A percentile compares a stretch with the other conserved stretches of the same genome.
These are phyloP conservation scores for Drosophila nasuta DNA, from an alignment of 1,140 invertebrate genomes.

Conservation along the genomic window DNA sequence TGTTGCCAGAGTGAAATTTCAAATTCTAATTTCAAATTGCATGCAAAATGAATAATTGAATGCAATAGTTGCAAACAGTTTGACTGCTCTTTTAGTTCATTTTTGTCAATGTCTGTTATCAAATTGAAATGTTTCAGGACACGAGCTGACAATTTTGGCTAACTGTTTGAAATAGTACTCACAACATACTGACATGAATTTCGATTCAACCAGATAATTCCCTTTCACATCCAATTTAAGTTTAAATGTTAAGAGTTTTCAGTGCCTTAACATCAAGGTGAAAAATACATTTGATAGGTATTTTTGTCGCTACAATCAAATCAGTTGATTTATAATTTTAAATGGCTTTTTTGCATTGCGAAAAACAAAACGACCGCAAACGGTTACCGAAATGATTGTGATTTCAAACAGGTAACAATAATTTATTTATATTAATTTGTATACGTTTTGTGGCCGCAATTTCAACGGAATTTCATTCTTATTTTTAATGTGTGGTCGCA, in stretches of 20 bases:
- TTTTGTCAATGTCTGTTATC: conserved; percentile 37
- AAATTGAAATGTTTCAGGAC: conserved; percentile 33
- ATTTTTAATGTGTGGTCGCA: conserved; percentile 5
- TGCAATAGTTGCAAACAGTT: conserved; percentile 53
- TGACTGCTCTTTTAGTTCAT: conserved; percentile 37
- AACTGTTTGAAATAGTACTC: conserved; percentile 12
- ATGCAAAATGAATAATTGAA: conserved; percentile 79
- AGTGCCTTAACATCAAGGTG: not conserved
- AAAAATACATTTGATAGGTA: not conserved
- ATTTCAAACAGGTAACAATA: conserved; percentile 12
- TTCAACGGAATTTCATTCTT: conserved; percentile 4
- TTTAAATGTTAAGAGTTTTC: not conserved
- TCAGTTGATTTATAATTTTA: conserved; percentile 12
- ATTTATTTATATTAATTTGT: conserved; percentile 8
- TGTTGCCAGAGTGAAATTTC: conserved; percentile 66
- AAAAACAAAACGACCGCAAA: conserved; percentile 16
- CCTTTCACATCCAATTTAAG: not conserved
- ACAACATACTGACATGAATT: not conserved
- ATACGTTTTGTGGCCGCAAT: not conserved
- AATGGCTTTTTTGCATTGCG: conserved; percentile 2
- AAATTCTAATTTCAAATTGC: conserved; percentile 64
- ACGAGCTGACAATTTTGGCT: conserved; percentile 13
- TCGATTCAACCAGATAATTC: not conserved
- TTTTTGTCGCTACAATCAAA: conserved; percentile 3
- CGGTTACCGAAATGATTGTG: conserved; percentile 1